Evolutionary conservation across 2,888 invertebrate genomes (phyloP), one percentile per base, ranked within the genome.

Genomic region (Lottia scabra): DNA sequence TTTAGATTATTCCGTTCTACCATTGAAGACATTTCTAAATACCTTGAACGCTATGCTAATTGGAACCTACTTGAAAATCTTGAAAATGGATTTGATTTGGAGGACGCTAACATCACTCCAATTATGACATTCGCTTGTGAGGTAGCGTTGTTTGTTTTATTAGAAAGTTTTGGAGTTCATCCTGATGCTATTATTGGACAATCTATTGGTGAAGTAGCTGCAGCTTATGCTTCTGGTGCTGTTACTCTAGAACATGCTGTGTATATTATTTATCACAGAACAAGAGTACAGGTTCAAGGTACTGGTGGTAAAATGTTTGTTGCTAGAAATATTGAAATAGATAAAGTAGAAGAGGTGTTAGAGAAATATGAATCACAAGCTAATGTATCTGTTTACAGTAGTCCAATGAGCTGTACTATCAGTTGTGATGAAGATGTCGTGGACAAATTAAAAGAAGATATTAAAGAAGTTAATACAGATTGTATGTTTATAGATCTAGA

Each of bases 121-220:
- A 70, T 83, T 0, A 76, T 81, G 30, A 75, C 82, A 23, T 84
- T 84, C 72, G 73, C 81, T 8, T 74, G 73, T 30, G 83, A 84
- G 73, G 71, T 83, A 3, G 81, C 74, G 6, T 63, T 82, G 6
- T 68, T 73, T 10, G 56, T 56, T 0, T 63, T 83, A n/a, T 81
- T 80, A 81, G 69, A 70, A 63, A 43, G 72, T 16, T 75, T 72
- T 12, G 82, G 83, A 5, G 62, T 84, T n/a, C 2, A n/a, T 15
- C 76, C 80, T 5, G 71, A 73, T 63, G 70, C 64, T 44, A 73
- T 83, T 15, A 62, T 84, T n/a, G 83, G 83, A n/a, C 83, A 83
- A 68, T 81, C 81, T 2, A 74, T 82, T 12, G 83, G 83, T 4
- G 83, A 84, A 62, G 81, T 84, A 10, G 80, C 83, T n/a, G 83